These are phyloP conservation scores for Gopherus evgoodei DNA, from an alignment of 2,113 vertebrate genomes.

Conservation along the genomic window DNA sequence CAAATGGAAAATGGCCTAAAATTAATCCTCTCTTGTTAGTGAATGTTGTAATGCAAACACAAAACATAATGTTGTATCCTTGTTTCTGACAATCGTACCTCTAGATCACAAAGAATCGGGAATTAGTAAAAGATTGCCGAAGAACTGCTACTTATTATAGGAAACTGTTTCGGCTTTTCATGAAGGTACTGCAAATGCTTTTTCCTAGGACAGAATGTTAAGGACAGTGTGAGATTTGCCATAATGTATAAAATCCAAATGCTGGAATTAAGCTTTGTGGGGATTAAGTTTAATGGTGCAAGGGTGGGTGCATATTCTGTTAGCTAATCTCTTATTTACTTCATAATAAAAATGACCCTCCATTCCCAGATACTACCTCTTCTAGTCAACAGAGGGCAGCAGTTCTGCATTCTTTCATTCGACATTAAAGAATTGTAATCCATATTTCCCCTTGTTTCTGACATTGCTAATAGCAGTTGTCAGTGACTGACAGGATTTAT, in stretches of 20 bases:
- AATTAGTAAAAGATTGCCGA: constrained; percentile 34
- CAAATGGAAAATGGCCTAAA: not conserved
- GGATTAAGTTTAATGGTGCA: not conserved
- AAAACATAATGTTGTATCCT: not conserved
- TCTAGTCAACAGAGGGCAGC: constrained; percentile 52
- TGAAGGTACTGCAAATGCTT: not conserved
- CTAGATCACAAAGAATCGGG: too few species aligned
- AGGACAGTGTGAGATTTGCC: not conserved
- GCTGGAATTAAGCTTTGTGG: not conserved
- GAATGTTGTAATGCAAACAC: not conserved
- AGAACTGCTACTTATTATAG: not conserved
- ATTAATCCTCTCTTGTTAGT: not conserved
- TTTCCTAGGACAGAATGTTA: not conserved
- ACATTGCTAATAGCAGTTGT: not conserved
- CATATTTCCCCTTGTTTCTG: not conserved
- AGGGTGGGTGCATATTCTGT: not conserved
- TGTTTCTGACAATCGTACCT: not conserved
- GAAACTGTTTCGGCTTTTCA: not conserved
- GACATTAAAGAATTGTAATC: not conserved
- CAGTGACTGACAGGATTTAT: not conserved
- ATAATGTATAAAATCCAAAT: not conserved
- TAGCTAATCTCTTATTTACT: not conserved
- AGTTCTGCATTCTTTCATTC: constrained; percentile 30
- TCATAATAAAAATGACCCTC: not conserved
- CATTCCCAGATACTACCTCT: not conserved